These are phyloP conservation scores for Archips xylosteana DNA, from an alignment of 2,888 invertebrate genomes.

Conservation along the genomic window DNA sequence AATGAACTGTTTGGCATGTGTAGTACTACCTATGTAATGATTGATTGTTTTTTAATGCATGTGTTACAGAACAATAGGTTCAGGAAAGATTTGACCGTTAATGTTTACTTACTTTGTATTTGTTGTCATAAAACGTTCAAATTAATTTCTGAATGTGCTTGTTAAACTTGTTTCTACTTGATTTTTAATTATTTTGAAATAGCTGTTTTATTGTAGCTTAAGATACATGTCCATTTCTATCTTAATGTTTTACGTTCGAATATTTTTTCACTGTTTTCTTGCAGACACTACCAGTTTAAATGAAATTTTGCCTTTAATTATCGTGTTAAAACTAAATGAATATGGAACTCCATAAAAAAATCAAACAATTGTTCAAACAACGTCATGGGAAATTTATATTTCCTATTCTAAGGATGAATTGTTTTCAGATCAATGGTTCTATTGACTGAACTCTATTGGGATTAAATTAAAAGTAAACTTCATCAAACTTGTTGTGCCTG, in stretches of 20 bases:
- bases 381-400: too few relatives aligned
- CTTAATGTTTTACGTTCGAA: not conserved
- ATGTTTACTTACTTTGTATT: constrained; percentile 28
- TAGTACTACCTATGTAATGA: constrained; percentile 54
- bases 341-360: too few relatives aligned
- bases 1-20: constrained; percentile 84
- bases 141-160: not conserved
- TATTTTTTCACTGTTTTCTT: constrained; percentile 28
- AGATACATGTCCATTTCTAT: constrained; percentile 12
- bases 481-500: not conserved
- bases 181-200: not conserved
- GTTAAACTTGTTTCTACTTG: not conserved
- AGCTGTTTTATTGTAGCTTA: constrained; percentile 18
- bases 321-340: too few relatives aligned
- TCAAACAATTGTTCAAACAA: too few relatives aligned
- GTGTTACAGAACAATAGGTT: constrained; percentile 31
- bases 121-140: not conserved
- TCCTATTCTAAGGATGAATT: too few relatives aligned
- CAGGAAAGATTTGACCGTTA: not conserved
- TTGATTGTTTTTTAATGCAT: constrained; percentile 51
- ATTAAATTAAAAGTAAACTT: not conserved
- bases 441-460: too few relatives aligned
- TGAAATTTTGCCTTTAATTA: not conserved
- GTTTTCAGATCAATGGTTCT: too few relatives aligned
- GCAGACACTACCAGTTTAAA: constrained; percentile 12